Percentiles rank a stretch among this genome's conserved stretches.
Conservation (phyloP, 2,113 vertebrate species). For the Leptobrachium leishanense region DNA sequence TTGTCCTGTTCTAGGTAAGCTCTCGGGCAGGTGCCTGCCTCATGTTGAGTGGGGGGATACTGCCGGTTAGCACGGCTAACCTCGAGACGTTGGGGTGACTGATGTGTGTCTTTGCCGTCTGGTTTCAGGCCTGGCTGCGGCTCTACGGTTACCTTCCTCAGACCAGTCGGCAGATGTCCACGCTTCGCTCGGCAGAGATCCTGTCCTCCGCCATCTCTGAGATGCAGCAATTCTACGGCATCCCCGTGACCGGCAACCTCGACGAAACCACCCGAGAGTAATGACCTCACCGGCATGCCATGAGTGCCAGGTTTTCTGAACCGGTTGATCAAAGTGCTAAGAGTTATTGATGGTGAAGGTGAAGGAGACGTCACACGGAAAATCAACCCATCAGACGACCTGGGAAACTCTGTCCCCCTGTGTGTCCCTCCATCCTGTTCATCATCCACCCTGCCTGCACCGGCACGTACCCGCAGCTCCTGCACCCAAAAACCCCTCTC, state of each 20-base stretch:
- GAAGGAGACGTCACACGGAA: background rate
- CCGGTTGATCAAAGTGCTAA: background rate
- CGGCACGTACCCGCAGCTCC: background rate
- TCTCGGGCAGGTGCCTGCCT: too few species aligned
- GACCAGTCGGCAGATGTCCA: slow-evolving; percentile 89
- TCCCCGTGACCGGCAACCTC: slow-evolving; percentile 81
- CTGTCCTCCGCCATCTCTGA: slow-evolving; percentile 81
- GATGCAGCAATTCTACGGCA: slow-evolving; percentile 94
- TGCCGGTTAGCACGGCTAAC: too few species aligned
- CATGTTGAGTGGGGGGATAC: too few species aligned
- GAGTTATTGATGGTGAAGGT: background rate
- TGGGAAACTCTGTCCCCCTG: slow-evolving; percentile 3
- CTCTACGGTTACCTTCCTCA: slow-evolving; percentile 90
- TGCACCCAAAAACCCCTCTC: background rate
- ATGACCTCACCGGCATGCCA: slow-evolving; percentile 50
- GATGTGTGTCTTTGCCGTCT: background rate
- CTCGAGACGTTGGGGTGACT: too few species aligned
- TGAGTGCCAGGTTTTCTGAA: slow-evolving; percentile 20
- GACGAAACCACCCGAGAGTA: slow-evolving; percentile 81
- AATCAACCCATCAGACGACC: slow-evolving; percentile 22
- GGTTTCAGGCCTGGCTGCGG: slow-evolving; percentile 84
- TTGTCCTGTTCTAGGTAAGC: too few species aligned
- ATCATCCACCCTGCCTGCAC: background rate
- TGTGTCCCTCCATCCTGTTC: background rate
- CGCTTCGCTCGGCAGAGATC: slow-evolving; percentile 88